phyloP scores from a whole-genome alignment of 2,113 vertebrate species.

The Naja naja region DNA sequence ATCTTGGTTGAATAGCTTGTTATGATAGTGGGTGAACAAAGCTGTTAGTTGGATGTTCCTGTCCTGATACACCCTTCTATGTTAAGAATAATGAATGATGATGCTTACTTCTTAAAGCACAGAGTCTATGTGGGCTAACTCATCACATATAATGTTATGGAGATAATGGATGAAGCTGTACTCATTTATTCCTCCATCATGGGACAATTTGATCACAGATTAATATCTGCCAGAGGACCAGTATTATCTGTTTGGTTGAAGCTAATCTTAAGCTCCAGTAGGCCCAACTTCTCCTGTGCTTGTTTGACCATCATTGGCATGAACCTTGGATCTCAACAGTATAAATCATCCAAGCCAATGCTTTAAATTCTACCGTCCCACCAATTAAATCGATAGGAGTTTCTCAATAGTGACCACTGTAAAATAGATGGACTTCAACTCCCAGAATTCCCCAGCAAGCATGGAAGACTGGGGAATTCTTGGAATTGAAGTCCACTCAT shows the following conservation, averaged over 20 bases:
- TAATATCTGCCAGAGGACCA: background rate
- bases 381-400: background rate
- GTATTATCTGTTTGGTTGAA: background rate
- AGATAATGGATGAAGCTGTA: background rate
- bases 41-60: background rate
- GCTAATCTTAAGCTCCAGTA: background rate
- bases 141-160: background rate
- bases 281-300: background rate
- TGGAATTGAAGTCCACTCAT: background rate
- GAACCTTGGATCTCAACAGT: background rate
- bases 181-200: background rate
- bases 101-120: background rate
- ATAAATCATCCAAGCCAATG: background rate
- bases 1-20: background rate
- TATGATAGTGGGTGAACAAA: background rate
- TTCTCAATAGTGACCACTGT: background rate
- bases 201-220: background rate
- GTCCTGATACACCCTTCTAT: background rate
- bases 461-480: background rate
- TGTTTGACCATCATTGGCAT: background rate
- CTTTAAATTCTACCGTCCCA: background rate
- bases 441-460: background rate
- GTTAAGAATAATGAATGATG: background rate
- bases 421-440: background rate
- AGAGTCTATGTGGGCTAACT: background rate